Conservation (phyloP, 1,140 invertebrate genomes). For the Steinernema khuongi region DNA sequence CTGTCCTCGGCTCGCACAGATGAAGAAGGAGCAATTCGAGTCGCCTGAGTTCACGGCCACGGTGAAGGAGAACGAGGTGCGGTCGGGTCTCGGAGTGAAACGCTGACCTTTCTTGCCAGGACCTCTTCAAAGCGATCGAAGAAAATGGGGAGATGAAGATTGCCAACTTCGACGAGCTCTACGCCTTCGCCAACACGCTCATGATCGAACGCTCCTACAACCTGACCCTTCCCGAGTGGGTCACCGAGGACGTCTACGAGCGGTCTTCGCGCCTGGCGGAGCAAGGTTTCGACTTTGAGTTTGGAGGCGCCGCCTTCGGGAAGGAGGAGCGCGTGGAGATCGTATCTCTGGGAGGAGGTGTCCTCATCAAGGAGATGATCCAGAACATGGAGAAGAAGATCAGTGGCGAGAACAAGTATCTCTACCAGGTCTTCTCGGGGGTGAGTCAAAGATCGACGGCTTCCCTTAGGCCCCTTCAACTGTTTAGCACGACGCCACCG, state of each 20-base stretch:
- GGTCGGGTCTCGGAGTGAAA: neutral
- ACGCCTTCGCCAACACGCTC: neutral
- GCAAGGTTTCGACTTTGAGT: neutral
- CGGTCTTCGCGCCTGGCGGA: neutral
- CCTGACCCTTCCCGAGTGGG: neutral
- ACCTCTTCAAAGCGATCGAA: neutral
- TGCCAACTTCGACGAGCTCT: neutral
- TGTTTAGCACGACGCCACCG: constrained; percentile 25
- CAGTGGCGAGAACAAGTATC: neutral
- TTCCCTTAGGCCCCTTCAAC: neutral
- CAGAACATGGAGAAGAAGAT: neutral
- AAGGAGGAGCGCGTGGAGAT: neutral
- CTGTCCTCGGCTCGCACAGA: constrained; percentile 8
- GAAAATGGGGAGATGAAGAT: neutral
- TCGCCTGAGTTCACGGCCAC: neutral
- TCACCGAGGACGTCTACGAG: neutral
- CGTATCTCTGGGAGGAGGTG: neutral
- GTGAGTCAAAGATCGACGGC: neutral
- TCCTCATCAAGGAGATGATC: neutral
- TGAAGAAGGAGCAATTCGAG: constrained; percentile 24
- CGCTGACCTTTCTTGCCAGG: neutral
- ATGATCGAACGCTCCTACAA: neutral
- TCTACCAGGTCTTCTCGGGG: neutral
- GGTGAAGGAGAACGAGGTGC: neutral
- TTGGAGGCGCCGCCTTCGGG: neutral